phyloP scores from a whole-genome alignment of 2,113 vertebrate genomes.

The Catharus fuscescens region DNA sequence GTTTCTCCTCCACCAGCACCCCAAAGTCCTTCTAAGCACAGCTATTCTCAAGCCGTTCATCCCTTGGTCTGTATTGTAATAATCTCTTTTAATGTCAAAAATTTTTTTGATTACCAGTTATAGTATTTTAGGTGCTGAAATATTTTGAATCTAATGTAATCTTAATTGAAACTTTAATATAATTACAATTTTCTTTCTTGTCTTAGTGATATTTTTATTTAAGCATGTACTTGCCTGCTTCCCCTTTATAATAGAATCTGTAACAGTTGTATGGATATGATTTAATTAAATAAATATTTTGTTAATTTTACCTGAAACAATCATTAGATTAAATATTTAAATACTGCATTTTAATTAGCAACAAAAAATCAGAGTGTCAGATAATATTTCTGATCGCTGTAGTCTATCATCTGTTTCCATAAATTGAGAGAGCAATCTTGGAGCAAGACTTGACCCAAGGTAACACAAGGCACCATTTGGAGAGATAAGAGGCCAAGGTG shows the following conservation, averaged over 20 bases:
- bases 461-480: not conserved
- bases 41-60: not conserved
- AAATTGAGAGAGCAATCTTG: not conserved
- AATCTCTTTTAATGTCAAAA: not conserved
- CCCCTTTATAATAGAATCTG: not conserved
- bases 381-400: not conserved
- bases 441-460: not conserved
- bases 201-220: not conserved
- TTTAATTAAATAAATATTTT: not conserved
- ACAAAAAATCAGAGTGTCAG: not conserved
- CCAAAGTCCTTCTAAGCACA: not conserved
- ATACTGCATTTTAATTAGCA: not conserved
- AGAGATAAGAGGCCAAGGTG: not conserved
- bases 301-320: not conserved
- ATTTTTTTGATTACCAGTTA: not conserved
- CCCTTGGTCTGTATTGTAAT: not conserved
- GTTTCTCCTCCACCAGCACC: not conserved
- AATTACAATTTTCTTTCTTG: not conserved
- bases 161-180: not conserved
- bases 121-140: not conserved
- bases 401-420: not conserved
- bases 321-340: not conserved
- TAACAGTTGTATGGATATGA: not conserved
- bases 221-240: not conserved
- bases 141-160: not conserved